Base-by-base conservation (phyloP, 2,888 invertebrate genomes). In the Epistrophe eligans region DNA sequence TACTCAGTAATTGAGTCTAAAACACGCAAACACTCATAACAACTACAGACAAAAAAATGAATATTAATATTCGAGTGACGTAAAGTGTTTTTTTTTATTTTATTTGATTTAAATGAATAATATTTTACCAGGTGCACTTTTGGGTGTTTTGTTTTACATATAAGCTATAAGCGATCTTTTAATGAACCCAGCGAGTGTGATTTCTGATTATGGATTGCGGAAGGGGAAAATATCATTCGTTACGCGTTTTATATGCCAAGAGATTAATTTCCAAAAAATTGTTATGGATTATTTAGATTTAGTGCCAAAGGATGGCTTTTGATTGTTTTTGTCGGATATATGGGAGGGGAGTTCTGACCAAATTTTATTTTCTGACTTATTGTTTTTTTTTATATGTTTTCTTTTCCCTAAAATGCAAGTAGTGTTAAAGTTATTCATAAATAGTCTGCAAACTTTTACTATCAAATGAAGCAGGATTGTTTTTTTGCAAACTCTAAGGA, bases 61-160 rank as follows among this genome's bases (percentile, higher is more conserved):
- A 79, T 62, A 79, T 79, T 84, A 84, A 84, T 79, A 74, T 76
- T 81, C 19, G n/a, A 67, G 24, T 55, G 74, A 60, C 52, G 57
- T 32, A 62, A 67, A 48, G 43, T 13, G 5, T 24, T 24, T 0
- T 3, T 66, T 48, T 48, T 32, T n/a, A 32, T 48, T 66, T 55
- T 38, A 55, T 70, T 70, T 70, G 55, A 55, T 70, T 70, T 70
- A 70, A 55, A 70, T 45, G 57, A 76, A 60, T 77, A 72, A 67
- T 81, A 62, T 64, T 64, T 62, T 74, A 70, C 85, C 85, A 85
- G 85, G 85, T 85, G 85, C 85, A 82, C 17, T 55, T 35, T 58
- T 32, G 57, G 66, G 84, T 71, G 74, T 80, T 70, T 70, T 45
- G 58, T 80, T 58, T 82, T 58, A n/a, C n/a, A n/a, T n/a, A 24